These are phyloP conservation scores for Notoglanidium macrostoma DNA, from an alignment of 2,797 vertebrate genomes.

Conservation along the genomic window DNA sequence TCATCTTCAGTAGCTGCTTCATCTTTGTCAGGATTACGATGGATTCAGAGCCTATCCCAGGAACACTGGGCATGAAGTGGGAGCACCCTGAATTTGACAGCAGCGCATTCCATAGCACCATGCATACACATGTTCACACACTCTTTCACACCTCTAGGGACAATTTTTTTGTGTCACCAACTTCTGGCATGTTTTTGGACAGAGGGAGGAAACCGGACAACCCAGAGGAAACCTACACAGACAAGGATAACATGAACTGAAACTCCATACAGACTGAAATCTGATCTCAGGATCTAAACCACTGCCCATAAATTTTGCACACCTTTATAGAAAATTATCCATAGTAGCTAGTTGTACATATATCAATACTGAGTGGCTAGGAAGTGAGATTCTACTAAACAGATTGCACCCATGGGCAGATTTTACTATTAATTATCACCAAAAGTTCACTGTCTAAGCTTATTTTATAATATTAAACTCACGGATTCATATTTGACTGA, in stretches of 20 bases:
- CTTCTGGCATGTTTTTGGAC: background rate
- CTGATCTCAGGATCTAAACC: background rate
- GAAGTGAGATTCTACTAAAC: background rate
- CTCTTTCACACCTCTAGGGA: background rate
- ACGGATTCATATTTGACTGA: constrained; percentile 4
- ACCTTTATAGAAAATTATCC: background rate
- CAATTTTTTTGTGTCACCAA: background rate
- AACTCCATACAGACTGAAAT: background rate
- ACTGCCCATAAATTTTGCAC: too few species aligned
- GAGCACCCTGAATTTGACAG: background rate
- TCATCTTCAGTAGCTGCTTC: background rate
- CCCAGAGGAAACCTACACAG: background rate
- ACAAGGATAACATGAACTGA: background rate
- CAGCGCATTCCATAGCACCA: background rate
- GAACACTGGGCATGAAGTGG: background rate
- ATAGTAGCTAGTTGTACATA: too few species aligned
- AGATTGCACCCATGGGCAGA: background rate
- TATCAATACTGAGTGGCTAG: background rate
- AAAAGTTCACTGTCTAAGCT: background rate
- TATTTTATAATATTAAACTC: background rate
- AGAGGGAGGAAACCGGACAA: background rate
- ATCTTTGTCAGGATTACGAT: background rate
- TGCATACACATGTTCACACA: background rate
- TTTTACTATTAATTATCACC: background rate
- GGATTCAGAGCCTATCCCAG: background rate